phyloP scores from a whole-genome alignment of 2,797 vertebrate genomes.

The Lepilemur septentrionalis region DNA sequence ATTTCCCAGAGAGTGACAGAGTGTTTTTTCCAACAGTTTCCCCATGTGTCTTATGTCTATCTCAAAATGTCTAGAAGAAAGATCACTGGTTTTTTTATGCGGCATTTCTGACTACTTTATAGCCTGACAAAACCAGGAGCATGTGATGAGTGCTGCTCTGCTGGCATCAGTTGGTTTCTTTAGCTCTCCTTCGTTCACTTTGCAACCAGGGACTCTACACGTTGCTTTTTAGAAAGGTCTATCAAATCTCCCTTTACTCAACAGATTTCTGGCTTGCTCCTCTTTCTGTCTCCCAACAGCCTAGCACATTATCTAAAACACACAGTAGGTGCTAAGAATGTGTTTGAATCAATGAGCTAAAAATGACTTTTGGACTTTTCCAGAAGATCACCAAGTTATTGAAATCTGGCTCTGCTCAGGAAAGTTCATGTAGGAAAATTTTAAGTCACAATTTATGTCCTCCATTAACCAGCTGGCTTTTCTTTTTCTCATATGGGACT shows the following conservation, averaged over 20 bases:
- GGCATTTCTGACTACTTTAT: background rate
- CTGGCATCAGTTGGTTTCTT: background rate
- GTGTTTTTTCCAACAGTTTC: background rate
- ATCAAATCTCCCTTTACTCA: background rate
- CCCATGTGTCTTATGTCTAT: slow-evolving; percentile 31
- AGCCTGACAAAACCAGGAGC: slow-evolving; percentile 22
- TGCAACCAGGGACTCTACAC: background rate
- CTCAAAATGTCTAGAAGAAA: slow-evolving; percentile 35
- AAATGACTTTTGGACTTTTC: slow-evolving; percentile 5
- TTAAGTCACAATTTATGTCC: slow-evolving; percentile 8
- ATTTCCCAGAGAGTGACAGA: background rate
- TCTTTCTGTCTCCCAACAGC: slow-evolving; percentile 25
- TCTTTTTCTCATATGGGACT: slow-evolving; percentile 16
- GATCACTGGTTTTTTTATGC: slow-evolving; percentile 19
- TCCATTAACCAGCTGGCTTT: slow-evolving; percentile 30
- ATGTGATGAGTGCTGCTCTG: background rate
- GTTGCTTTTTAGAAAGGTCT: background rate
- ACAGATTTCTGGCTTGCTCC: slow-evolving; percentile 14
- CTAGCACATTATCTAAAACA: slow-evolving; percentile 54
- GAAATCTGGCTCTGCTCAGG: slow-evolving; percentile 64
- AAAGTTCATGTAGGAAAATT: slow-evolving; percentile 63
- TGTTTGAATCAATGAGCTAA: slow-evolving; percentile 41
- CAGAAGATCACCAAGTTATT: slow-evolving; percentile 48
- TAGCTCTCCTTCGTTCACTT: background rate
- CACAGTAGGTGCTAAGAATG: slow-evolving; percentile 4